Evolutionary conservation across 2,888 invertebrate species (phyloP).

Genomic region (Drosophila quinaria): DNA sequence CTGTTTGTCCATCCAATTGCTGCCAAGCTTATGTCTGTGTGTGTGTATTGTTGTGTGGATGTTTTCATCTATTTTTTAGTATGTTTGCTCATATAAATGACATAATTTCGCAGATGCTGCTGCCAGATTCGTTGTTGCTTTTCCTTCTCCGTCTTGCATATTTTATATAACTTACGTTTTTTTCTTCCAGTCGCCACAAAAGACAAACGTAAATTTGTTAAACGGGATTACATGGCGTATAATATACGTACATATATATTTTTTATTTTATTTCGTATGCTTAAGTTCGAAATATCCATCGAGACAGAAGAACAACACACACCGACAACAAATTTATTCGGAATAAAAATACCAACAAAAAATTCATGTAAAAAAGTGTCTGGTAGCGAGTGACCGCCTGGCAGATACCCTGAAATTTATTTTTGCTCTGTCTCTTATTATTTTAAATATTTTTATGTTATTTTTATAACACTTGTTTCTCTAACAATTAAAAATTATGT

Average conservation of each 20-base stretch:
- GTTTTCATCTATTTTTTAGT: slow-evolving; percentile 75
- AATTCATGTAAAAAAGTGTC: background rate
- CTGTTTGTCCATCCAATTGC: slow-evolving; percentile 70
- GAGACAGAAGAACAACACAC: slow-evolving; percentile 9
- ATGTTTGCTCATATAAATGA: slow-evolving; percentile 80
- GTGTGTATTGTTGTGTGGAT: slow-evolving; percentile 31
- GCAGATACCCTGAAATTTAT: too few species aligned
- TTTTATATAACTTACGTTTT: slow-evolving; percentile 68
- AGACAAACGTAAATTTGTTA: slow-evolving; percentile 73
- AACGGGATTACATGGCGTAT: slow-evolving; percentile 71
- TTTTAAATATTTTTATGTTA: background rate
- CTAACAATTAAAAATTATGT: background rate
- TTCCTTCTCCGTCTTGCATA: slow-evolving; percentile 57
- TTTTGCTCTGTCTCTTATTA: too few species aligned
- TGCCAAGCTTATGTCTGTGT: slow-evolving; percentile 13
- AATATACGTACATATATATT: slow-evolving; percentile 43
- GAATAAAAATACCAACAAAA: background rate
- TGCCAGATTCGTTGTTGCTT: slow-evolving; percentile 51
- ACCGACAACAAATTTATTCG: slow-evolving; percentile 28
- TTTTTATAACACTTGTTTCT: background rate
- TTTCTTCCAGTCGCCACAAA: slow-evolving; percentile 59
- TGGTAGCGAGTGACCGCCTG: background rate
- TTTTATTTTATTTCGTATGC: slow-evolving; percentile 62
- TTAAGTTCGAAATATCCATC: slow-evolving; percentile 45
- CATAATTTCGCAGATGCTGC: slow-evolving; percentile 79